Conservation (phyloP, 2,113 vertebrate genomes). For the Nothoprocta pentlandii region DNA sequence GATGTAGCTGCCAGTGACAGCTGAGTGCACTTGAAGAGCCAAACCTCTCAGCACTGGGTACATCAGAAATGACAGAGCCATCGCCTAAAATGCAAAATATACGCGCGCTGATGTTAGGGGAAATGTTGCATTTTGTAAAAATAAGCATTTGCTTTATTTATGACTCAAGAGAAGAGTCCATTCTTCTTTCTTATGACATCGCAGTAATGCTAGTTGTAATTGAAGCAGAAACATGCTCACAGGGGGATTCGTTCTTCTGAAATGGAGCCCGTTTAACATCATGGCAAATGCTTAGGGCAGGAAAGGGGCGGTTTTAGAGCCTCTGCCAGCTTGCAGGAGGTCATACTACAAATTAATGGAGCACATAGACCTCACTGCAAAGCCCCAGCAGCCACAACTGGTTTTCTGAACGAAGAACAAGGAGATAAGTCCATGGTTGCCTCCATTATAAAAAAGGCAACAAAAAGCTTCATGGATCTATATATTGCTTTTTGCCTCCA, state of each 20-base stretch:
- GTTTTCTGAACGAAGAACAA: background rate
- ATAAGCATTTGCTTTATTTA: rapidly evolving
- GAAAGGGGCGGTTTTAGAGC: background rate
- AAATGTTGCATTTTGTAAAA: rapidly evolving
- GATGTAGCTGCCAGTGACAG: slow-evolving; percentile 80
- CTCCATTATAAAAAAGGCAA: background rate
- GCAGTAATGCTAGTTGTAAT: background rate
- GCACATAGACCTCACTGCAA: background rate
- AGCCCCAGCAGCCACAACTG: background rate
- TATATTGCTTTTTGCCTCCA: background rate
- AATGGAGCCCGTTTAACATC: rapidly evolving
- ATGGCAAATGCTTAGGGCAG: background rate
- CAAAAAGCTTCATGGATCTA: background rate
- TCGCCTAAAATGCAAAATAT: slow-evolving; percentile 32
- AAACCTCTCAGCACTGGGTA: slow-evolving; percentile 79
- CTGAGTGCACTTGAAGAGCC: slow-evolving; percentile 75
- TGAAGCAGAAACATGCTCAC: background rate
- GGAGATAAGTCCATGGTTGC: background rate
- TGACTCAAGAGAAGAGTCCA: rapidly evolving
- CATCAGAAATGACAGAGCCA: slow-evolving; percentile 77
- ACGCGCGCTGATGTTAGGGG: background rate
- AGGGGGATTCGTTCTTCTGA: background rate
- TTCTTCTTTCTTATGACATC: background rate
- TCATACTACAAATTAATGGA: rapidly evolving
- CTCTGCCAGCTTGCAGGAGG: background rate